These are phyloP conservation scores for Lochmaea crataegi DNA, from an alignment of 2,888 invertebrate genomes.

Conservation along the genomic window DNA sequence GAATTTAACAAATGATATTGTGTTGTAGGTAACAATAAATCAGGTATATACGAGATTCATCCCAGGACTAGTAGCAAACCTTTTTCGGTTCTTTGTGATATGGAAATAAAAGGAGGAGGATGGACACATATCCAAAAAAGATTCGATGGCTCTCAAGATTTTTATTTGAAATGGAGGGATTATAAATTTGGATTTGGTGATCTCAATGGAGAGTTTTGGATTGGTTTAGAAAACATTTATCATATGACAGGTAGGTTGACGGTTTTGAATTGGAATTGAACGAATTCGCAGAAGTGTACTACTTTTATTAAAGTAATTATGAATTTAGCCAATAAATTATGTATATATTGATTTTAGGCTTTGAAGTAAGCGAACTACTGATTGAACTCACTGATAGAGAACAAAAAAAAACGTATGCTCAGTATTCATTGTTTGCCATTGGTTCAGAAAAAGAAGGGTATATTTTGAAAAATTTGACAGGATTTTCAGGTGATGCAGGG, in stretches of 20 bases:
- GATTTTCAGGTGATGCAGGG: constrained; percentile 71
- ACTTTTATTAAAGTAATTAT: too few relatives aligned
- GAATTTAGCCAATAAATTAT: too few relatives aligned
- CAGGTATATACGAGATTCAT: neutral
- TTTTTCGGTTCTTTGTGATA: neutral
- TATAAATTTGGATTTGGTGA: too few relatives aligned
- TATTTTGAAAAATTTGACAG: constrained; percentile 73
- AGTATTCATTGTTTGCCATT: constrained; percentile 74
- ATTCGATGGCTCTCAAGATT: constrained; percentile 7
- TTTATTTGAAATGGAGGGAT: neutral
- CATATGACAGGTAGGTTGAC: too few relatives aligned
- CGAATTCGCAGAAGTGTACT: too few relatives aligned
- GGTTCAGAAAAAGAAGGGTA: constrained; percentile 75
- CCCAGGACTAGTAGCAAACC: neutral
- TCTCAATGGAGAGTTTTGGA: too few relatives aligned
- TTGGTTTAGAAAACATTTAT: too few relatives aligned
- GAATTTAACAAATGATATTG: too few relatives aligned
- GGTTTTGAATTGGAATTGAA: too few relatives aligned
- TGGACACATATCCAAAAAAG: constrained; percentile 13
- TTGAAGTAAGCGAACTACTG: constrained; percentile 56
- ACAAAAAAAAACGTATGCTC: constrained; percentile 69
- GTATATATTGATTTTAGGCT: neutral
- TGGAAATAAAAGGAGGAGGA: constrained; percentile 8
- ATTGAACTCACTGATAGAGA: constrained; percentile 71
- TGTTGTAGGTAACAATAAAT: neutral